phyloP scores from a whole-genome alignment of 2,888 invertebrate genomes.

The Hecatera dysodea region DNA sequence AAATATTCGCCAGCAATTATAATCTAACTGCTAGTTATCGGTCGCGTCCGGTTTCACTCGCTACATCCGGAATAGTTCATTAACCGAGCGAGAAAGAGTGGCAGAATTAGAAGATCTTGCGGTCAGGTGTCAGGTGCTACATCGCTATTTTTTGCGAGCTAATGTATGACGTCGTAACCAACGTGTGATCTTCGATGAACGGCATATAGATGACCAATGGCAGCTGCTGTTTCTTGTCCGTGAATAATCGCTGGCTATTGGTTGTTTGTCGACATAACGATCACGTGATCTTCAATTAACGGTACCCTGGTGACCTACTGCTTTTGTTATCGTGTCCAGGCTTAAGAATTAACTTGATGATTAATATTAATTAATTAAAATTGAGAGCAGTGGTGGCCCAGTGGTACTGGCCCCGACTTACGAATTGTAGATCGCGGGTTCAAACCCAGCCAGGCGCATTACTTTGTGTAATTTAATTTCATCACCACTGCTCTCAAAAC shows the following conservation, averaged over 20 bases:
- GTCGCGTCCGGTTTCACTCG: constrained; percentile 58
- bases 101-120: not conserved
- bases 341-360: not conserved
- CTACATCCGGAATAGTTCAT: constrained; percentile 55
- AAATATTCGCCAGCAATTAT: constrained; percentile 49
- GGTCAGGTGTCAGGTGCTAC: too few relatives aligned
- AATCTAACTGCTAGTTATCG: constrained; percentile 9
- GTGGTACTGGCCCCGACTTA: too few relatives aligned
- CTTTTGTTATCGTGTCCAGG: not conserved
- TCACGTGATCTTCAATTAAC: constrained; percentile 11
- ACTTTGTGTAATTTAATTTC: too few relatives aligned
- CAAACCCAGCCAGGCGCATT: too few relatives aligned
- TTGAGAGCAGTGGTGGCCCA: too few relatives aligned
- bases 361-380: not conserved
- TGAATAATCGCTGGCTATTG: not conserved
- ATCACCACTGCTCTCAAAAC: too few relatives aligned
- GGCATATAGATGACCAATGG: constrained; percentile 12
- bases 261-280: constrained; percentile 6
- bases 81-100: constrained; percentile 36
- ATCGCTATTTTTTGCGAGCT: not conserved
- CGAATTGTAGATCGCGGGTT: too few relatives aligned
- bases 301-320: constrained; percentile 1
- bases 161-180: constrained; percentile 10
- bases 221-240: not conserved
- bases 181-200: constrained; percentile 15